phyloP scores from a whole-genome alignment of 2,113 vertebrate species.

The Fukomys damarensis region DNA sequence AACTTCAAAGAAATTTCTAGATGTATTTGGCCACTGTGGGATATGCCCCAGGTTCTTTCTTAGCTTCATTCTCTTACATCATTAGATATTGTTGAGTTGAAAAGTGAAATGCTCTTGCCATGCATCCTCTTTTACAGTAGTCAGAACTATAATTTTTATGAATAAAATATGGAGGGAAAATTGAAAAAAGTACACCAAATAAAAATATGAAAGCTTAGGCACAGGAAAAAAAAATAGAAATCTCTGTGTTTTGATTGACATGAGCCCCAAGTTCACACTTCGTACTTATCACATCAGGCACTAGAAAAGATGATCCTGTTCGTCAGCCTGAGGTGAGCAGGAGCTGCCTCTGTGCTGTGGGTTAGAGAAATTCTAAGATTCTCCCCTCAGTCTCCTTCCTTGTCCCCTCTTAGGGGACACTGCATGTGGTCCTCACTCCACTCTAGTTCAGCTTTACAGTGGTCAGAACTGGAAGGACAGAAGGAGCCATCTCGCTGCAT shows the following conservation, averaged over 20 bases:
- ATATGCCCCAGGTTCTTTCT: not conserved
- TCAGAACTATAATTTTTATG: not conserved
- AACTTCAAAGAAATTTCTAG: not conserved
- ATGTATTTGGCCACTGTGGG: not conserved
- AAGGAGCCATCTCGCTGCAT: not conserved
- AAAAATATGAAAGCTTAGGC: not conserved
- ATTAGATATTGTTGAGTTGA: not conserved
- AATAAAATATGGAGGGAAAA: conserved; percentile 2
- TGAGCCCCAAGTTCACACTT: not conserved
- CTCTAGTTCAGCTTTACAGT: not conserved
- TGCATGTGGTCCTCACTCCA: not conserved
- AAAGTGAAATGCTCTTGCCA: not conserved
- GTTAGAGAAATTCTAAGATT: not conserved
- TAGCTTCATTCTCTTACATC: not conserved
- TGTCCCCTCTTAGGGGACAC: not conserved
- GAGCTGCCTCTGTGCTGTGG: not conserved
- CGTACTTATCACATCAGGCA: not conserved
- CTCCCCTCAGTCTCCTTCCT: not conserved
- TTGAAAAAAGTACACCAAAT: not conserved
- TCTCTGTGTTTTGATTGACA: not conserved
- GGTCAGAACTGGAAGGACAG: not conserved
- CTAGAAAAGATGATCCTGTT: not conserved
- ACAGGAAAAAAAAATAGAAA: not conserved
- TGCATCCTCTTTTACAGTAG: not conserved
- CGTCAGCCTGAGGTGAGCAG: not conserved